Evolutionary conservation across 2,888 invertebrate genomes (phyloP), one percentile per base, ranked within the genome.

Genomic region (Lucinisca nassula): DNA sequence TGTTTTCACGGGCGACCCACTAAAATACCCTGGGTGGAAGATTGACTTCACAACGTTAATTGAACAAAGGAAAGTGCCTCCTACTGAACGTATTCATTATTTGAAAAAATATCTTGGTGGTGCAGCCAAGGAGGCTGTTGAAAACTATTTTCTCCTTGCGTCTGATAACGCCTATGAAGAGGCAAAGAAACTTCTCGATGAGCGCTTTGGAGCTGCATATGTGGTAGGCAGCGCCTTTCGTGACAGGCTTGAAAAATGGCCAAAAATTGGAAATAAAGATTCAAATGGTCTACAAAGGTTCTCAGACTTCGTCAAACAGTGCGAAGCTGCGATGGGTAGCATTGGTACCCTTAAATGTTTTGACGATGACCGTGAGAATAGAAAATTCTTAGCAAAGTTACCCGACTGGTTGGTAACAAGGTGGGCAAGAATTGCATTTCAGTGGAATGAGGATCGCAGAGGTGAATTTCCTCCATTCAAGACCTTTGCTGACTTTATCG

Each of bases 191-290:
- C 37, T 85, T 17, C 75, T 91, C 8, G 89, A 91, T 3, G 55
- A 82, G 45, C 30, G 89, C 32, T 91, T 80, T 45, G 90, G 91
- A 17, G 79, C 87, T 61, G 80, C 85, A 21, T 91, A 84, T 80
- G 45, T 82, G 14, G 30, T 91, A n/a, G 82, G 86, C 10, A 51
- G 61, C 45, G 90, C 90, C 3, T 91, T 90, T 58, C 21, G 90
- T 32, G 83, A 88, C n/a, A 83, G 82, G 74, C 75, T 91, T 17
- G 85, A 88, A 21, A 58, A 32, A 21, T 91, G 86, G 89, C 87
- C 88, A 27, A 85, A 77, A 49, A 81, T 91, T 24, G 70, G 55
- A 0, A 17, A 55, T 14, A 67, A 77, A 61, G 89, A 89, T 75
- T 61, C 49, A 32, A 73, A 21, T 38, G 90, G 75, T 14, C 40